phyloP scores from a whole-genome alignment of 2,113 vertebrate genomes.

The Scortum barcoo region DNA sequence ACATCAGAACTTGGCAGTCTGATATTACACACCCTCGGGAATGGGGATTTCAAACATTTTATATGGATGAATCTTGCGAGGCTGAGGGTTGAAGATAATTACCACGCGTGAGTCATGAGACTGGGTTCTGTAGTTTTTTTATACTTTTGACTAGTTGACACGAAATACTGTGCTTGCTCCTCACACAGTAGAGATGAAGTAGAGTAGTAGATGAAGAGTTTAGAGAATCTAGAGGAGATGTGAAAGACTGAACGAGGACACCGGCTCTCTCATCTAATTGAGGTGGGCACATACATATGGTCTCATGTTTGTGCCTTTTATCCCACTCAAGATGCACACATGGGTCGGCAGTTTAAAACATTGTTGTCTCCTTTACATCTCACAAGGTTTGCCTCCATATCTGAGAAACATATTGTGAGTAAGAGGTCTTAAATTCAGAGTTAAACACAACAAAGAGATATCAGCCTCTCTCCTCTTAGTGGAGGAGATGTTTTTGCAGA shows the following conservation, averaged over 20 bases:
- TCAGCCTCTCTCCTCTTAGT: neutral
- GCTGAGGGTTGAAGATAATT: conserved; percentile 56
- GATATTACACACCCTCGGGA: conserved; percentile 68
- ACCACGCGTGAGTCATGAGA: conserved; percentile 45
- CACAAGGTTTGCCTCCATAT: neutral
- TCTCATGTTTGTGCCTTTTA: conserved; percentile 17
- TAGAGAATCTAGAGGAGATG: conserved; percentile 51
- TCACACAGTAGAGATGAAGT: neutral
- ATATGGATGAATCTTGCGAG: conserved; percentile 43
- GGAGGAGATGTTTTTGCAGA: neutral
- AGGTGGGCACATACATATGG: conserved; percentile 8
- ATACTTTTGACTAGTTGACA: conserved; percentile 16
- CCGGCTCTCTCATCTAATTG: conserved; percentile 45
- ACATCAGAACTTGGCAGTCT: conserved; percentile 51
- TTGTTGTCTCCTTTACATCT: neutral
- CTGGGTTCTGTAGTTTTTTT: neutral
- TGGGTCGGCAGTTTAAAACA: neutral
- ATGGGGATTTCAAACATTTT: conserved; percentile 57
- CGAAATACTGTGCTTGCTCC: conserved; percentile 11
- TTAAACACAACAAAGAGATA: neutral
- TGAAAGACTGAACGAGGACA: conserved; percentile 29
- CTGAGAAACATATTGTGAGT: neutral
- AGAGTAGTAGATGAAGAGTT: neutral
- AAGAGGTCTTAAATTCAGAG: neutral
- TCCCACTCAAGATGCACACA: neutral